Percentiles rank a stretch among this genome's conserved stretches.
Conservation (phyloP, 2,797 vertebrate genomes). For the Gobionotothen gibberifrons region DNA sequence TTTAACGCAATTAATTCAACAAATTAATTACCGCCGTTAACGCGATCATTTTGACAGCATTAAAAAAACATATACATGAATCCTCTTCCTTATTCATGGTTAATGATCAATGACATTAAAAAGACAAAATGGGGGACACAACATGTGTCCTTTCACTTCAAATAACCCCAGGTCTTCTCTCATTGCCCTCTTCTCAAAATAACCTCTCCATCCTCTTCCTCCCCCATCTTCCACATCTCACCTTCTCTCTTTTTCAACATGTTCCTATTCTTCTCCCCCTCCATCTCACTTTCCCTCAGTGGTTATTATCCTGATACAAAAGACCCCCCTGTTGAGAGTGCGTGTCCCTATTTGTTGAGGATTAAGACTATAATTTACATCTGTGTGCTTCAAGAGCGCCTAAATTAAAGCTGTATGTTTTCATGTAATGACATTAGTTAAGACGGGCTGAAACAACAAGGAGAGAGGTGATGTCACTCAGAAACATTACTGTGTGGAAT, state of each 20-base stretch:
- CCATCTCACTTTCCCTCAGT: conserved; percentile 9
- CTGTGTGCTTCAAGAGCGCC: neutral
- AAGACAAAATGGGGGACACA: neutral
- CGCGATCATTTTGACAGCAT: too few species aligned
- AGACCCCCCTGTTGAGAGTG: neutral
- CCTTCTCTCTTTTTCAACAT: conserved; percentile 20
- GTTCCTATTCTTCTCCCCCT: conserved; percentile 11
- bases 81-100: neutral
- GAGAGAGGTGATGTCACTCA: neutral
- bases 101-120: conserved; percentile 1
- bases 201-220: conserved; percentile 33
- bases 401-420: conserved; percentile 2
- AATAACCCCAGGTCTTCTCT: conserved; percentile 23
- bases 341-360: conserved; percentile 7
- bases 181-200: conserved; percentile 44
- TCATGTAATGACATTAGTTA: neutral
- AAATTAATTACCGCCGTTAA: too few species aligned
- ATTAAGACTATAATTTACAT: neutral
- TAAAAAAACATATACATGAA: too few species aligned
- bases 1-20: too few species aligned
- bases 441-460: neutral
- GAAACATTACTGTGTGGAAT: conserved; percentile 1
- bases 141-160: conserved; percentile 23
- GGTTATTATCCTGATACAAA: conserved; percentile 41
- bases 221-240: neutral